A percentile compares a stretch with the other conserved stretches of the same genome.
Evolutionary conservation across 2,797 vertebrate species (phyloP).

Genomic region (Hylomyscus alleni): DNA sequence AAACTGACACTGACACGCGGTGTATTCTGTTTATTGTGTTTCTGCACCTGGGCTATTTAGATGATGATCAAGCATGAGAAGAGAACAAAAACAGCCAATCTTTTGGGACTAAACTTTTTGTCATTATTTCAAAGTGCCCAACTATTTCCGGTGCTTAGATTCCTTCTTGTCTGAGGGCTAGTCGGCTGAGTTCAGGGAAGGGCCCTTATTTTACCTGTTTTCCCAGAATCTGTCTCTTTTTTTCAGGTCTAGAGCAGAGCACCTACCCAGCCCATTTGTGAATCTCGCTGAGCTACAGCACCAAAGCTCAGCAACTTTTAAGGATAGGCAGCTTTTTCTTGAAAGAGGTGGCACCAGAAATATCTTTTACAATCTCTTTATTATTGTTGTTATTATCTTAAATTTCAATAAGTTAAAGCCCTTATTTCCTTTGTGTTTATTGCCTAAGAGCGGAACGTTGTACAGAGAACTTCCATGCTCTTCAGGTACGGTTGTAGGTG

Average conservation of each 20-base stretch:
- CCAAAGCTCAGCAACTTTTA: constrained; percentile 48
- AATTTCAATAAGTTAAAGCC: constrained; percentile 38
- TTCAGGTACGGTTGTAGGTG: constrained; percentile 65
- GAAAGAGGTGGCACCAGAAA: constrained; percentile 16
- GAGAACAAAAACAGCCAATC: not conserved
- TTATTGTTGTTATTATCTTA: not conserved
- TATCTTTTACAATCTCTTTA: constrained; percentile 46
- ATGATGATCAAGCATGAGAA: not conserved
- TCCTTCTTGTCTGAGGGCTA: not conserved
- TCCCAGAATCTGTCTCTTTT: not conserved
- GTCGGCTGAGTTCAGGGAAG: not conserved
- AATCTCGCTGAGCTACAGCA: constrained; percentile 7
- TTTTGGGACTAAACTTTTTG: constrained; percentile 71
- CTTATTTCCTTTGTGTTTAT: constrained; percentile 52
- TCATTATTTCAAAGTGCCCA: constrained; percentile 45
- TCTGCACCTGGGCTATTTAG: constrained; percentile 20
- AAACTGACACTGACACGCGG: constrained; percentile 22
- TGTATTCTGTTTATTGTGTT: constrained; percentile 9
- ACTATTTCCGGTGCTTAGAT: not conserved
- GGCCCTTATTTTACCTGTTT: constrained; percentile 50
- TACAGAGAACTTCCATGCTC: not conserved
- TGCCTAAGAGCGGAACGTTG: not conserved
- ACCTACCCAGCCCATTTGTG: not conserved
- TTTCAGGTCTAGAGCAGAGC: not conserved
- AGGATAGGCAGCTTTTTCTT: constrained; percentile 53